These are phyloP conservation scores for Acrocephalus scirpaceus DNA, from an alignment of 2,797 vertebrate species.

Conservation along the genomic window DNA sequence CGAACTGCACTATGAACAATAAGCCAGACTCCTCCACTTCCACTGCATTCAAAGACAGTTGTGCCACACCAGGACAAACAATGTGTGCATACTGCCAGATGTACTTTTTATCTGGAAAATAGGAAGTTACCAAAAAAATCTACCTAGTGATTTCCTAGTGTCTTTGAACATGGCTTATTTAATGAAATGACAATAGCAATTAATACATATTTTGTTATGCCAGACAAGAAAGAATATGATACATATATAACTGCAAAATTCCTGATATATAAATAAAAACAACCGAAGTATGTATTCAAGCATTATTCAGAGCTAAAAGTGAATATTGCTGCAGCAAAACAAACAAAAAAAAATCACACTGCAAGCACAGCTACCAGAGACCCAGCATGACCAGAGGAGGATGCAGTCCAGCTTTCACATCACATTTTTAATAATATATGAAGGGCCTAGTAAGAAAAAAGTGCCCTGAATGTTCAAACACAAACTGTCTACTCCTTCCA, in stretches of 20 bases:
- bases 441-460: neutral
- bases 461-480: neutral
- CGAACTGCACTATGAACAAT: constrained; percentile 66
- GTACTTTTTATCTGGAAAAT: neutral
- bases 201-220: neutral
- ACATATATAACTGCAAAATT: neutral
- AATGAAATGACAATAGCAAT: neutral
- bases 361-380: neutral
- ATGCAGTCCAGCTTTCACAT: neutral
- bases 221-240: neutral
- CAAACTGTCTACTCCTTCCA: neutral
- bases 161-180: neutral
- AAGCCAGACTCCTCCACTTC: constrained; percentile 57
- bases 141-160: neutral
- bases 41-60: constrained; percentile 34
- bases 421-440: neutral
- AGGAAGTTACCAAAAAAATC: neutral
- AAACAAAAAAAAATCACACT: neutral
- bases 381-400: rapidly evolving
- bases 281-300: constrained; percentile 4
- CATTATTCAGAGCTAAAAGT: neutral
- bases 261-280: neutral
- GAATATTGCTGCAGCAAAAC: neutral
- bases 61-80: constrained; percentile 32
- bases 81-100: neutral